A percentile compares a stretch with the other conserved stretches of the same genome.
phyloP scores from a whole-genome alignment of 2,888 invertebrate genomes.

The Dryadula phaetusa region DNA sequence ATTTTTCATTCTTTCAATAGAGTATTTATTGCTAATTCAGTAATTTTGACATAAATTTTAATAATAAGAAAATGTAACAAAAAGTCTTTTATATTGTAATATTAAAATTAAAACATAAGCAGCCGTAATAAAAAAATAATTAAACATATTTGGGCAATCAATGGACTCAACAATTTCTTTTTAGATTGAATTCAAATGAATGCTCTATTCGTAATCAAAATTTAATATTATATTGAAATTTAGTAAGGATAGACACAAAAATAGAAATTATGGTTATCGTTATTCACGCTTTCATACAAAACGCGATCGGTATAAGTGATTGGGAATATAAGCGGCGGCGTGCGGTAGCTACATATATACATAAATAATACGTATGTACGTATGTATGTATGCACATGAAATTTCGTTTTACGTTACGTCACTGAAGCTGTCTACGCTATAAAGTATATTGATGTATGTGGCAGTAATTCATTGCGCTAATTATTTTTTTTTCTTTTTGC shows the following conservation, averaged over 20 bases:
- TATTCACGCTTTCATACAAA: slow-evolving; percentile 4
- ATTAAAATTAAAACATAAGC: too few species aligned
- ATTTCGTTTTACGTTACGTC: not conserved
- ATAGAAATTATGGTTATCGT: slow-evolving; percentile 10
- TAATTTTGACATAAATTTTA: not conserved
- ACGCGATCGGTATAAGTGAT: slow-evolving; percentile 4
- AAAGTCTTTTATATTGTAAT: too few species aligned
- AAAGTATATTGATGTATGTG: slow-evolving; percentile 12
- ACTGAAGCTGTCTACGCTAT: slow-evolving; percentile 8
- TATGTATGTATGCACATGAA: not conserved
- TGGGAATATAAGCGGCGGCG: slow-evolving; percentile 2
- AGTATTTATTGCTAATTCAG: not conserved
- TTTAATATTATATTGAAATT: slow-evolving; percentile 3
- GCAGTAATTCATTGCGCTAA: slow-evolving; percentile 16
- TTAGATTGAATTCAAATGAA: not conserved
- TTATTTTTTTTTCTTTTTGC: too few species aligned
- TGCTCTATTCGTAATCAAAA: not conserved
- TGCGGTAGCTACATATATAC: not conserved
- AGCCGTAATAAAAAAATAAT: too few species aligned
- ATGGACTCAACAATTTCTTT: too few species aligned
- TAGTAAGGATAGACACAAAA: slow-evolving; percentile 5
- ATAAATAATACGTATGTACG: not conserved
- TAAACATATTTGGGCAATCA: not conserved
- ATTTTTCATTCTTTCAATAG: not conserved
- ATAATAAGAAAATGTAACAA: too few species aligned